These are phyloP conservation scores for Melipona quadrifasciata DNA, from an alignment of 1,140 invertebrate genomes.

Conservation along the genomic window DNA sequence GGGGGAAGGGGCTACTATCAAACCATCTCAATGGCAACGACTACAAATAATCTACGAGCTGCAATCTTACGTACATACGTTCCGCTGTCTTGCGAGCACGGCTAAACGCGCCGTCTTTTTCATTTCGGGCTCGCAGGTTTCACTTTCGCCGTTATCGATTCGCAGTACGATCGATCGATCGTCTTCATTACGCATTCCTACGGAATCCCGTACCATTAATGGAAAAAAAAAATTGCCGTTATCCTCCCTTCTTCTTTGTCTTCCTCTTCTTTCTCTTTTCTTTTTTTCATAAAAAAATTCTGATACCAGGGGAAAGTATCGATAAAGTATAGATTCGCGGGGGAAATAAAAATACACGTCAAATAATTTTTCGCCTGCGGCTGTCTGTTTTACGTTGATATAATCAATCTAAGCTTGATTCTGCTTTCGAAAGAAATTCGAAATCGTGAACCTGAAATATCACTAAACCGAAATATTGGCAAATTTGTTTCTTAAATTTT, in stretches of 20 bases:
- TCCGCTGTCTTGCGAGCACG: neutral
- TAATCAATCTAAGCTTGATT: neutral
- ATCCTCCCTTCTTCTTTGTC: neutral
- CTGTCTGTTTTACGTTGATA: too few species aligned
- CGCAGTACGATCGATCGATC: neutral
- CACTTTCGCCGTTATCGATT: neutral
- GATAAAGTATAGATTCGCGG: neutral
- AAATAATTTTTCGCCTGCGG: neutral
- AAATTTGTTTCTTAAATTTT: neutral
- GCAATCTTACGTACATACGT: slow-evolving; percentile 60
- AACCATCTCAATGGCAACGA: slow-evolving; percentile 69
- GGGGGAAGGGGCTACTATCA: slow-evolving; percentile 63
- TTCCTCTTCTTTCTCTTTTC: neutral
- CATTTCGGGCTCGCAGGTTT: neutral
- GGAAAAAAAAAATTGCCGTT: neutral
- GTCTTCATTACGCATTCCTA: neutral
- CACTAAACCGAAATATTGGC: neutral
- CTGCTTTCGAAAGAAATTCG: neutral
- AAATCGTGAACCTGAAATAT: neutral
- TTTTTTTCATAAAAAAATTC: neutral
- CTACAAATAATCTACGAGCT: slow-evolving; percentile 63
- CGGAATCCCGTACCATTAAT: neutral
- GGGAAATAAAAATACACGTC: neutral
- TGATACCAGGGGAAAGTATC: neutral
- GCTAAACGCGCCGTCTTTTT: neutral